Evolutionary conservation across 2,113 vertebrate genomes (phyloP), one percentile per base, ranked within the genome.

Genomic region (Protobothrops flavoviridis): DNA sequence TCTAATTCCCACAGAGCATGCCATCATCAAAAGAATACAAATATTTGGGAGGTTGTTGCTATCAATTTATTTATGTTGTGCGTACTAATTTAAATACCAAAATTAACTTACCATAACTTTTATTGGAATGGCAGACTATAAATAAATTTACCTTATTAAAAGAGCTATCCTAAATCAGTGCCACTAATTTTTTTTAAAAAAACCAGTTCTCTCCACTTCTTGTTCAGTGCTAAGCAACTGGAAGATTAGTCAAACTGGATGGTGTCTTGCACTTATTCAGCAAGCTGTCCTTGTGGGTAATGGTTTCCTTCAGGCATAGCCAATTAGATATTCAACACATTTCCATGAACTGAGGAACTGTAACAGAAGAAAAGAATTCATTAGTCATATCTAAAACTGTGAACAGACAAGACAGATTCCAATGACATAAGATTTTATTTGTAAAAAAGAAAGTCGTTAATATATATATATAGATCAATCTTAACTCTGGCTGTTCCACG

Each of bases 341-440:
- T 61, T 61, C 85, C 48, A 50, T 87, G 85, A 92, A 24, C 6
- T 17, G 56, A 61, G 85, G 85, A 87, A 39, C 55, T 45, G 17
- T 91, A 86, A 11, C 45, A 64, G 85, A 3, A 69, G 10, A 26
- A 86, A 45, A 17, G 24, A 57, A 8, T 11, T 56, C 50, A 12
- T 29, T 5, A 89, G 50, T 74, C 33, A 29, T 55, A 81, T 53
- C 50, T 50, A 55, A n/a, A 92, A 64, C 20, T 17, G 6, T 81
- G 61, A 89, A 52, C 55, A 55, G 61, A 12, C 20, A 26, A 2
- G 43, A 52, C n/a, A 55, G 9, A 12, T 64, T 92, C 57, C 85
- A 61, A 39, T 92, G 87, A 81, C 61, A 88, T 88, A 74, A 92
- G 87, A 45, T 92, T 74, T 92, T 88, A 69, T 92, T 43, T 92